Base-by-base conservation (phyloP, 2,888 invertebrate genomes). In the Osmoderma eremita region DNA sequence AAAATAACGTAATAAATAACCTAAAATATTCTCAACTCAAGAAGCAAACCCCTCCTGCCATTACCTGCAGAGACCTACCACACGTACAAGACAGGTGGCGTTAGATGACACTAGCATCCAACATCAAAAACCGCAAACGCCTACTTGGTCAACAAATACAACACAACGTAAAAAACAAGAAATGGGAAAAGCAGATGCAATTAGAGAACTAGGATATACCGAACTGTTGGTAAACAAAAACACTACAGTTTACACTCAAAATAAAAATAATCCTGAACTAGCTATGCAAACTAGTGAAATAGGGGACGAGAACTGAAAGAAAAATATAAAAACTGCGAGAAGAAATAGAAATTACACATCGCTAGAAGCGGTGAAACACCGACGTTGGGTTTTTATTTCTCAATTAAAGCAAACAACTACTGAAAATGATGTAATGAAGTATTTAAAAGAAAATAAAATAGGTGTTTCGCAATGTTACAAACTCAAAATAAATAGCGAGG, bases 381-480 rank as follows among this genome's bases (percentile, higher is more conserved):
- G 13, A 1, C 10, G 3, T 0, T 48, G 13, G 48, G 18, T 48
- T 18, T 48, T 48, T 48, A 12, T 48, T n/a, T 48, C 48, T 3
- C 48, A 48, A 4, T 48, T 48, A 48, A 12, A 48, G 20, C 3
- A 15, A 17, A 48, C 48, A 3, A 48, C 48, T 3, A 48, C 48
- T 2, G 48, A 48, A 13, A 13, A 48, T 12, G 15, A 48, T n/a
- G n/a, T 48, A 13, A 48, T n/a, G 4, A 12, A 20, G 3, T 48
- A 48, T 4, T 48, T 48, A 13, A 18, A 17, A 13, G 12, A 15
- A 48, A n/a, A 48, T 48, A 48, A 48, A n/a, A 48, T 48, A 18
- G 13, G 3, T 15, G 13, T 48, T 15, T 3, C 13, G 3, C 18
- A 12, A 18, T 48, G 48, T 13, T 18, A 13, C 20, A 48, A 48